A percentile compares a stretch with the other conserved stretches of the same genome.
These are phyloP conservation scores for Haliclona indistincta DNA, from an alignment of 37 sponge, comb jelly and placozoan species.

Conservation along the genomic window DNA sequence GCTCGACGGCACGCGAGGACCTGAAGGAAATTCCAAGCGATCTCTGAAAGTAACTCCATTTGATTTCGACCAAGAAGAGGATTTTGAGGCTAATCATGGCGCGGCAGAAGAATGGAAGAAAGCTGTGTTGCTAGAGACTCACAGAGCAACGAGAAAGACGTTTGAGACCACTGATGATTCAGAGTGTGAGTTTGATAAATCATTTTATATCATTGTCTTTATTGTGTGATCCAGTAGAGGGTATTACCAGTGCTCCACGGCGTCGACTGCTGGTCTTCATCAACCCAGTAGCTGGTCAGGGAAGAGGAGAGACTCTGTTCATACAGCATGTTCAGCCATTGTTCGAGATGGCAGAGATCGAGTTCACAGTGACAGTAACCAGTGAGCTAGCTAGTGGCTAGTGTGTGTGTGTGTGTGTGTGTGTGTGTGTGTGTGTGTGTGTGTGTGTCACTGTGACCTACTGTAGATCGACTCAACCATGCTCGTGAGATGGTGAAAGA, in stretches of 20 bases:
- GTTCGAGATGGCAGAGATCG: constrained; percentile 75
- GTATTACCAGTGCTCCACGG: not conserved
- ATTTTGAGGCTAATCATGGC: constrained; percentile 23
- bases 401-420: too few species aligned
- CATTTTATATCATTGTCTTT: too few species aligned
- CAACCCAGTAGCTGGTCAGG: constrained; percentile 74
- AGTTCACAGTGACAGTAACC: constrained; percentile 48
- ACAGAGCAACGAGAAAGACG: too few species aligned
- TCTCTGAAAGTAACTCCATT: too few species aligned
- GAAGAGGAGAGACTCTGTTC: constrained; percentile 46
- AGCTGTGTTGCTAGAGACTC: constrained; percentile 8
- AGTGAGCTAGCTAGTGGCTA: too few species aligned
- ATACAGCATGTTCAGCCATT: constrained; percentile 56
- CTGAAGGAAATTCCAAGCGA: not conserved
- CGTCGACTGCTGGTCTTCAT: constrained; percentile 56
- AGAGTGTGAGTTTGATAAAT: too few species aligned
- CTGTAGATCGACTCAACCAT: constrained; percentile 61
- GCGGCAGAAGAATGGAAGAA: constrained; percentile 70
- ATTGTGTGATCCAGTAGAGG: too few species aligned
- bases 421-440: not conserved
- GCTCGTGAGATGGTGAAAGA: constrained; percentile 62
- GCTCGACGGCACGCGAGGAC: too few species aligned
- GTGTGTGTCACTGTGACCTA: not conserved
- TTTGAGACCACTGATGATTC: too few species aligned
- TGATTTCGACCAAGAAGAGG: constrained; percentile 25